Conservation (phyloP, 64 coral and sea anemone genomes). For the Orbicella faveolata region DNA sequence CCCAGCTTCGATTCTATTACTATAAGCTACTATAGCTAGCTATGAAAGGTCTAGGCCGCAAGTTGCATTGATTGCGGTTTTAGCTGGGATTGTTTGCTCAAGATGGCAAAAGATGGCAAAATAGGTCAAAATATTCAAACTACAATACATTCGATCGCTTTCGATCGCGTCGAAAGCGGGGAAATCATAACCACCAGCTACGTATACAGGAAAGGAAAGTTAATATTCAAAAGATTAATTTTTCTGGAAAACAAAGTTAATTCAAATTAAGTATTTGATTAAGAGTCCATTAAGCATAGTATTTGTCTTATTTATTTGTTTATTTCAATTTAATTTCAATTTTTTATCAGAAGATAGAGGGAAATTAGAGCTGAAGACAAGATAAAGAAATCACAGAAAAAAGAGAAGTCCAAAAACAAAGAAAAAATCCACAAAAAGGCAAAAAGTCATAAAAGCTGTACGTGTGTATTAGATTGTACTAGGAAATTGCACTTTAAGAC, state of each 20-base stretch:
- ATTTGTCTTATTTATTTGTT: no score
- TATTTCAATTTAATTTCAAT: no score
- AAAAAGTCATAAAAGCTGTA: no score
- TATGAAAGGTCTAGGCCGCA: slow-evolving; percentile 15
- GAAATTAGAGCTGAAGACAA: no score
- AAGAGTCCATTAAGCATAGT: no score
- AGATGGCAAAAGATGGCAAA: neutral
- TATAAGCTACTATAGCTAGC: slow-evolving; percentile 26
- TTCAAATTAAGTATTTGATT: neutral
- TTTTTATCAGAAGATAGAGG: no score
- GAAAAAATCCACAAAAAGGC: no score
- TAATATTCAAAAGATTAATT: slow-evolving; percentile 42
- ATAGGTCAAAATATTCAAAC: no score
- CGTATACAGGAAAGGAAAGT: slow-evolving; percentile 33
- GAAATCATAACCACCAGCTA: slow-evolving; percentile 28
- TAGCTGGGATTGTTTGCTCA: slow-evolving; percentile 4
- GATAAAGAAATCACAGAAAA: neutral
- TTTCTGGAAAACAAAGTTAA: neutral
- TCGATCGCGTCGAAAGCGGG: no score
- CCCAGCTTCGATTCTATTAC: slow-evolving; percentile 26
- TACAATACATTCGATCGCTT: no score
- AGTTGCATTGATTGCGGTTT: neutral
- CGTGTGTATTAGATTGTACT: no score
- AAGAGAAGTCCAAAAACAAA: neutral
- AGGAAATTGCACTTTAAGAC: no score